phyloP scores from a whole-genome alignment of 2,888 invertebrate genomes.

The Lypha dubia region DNA sequence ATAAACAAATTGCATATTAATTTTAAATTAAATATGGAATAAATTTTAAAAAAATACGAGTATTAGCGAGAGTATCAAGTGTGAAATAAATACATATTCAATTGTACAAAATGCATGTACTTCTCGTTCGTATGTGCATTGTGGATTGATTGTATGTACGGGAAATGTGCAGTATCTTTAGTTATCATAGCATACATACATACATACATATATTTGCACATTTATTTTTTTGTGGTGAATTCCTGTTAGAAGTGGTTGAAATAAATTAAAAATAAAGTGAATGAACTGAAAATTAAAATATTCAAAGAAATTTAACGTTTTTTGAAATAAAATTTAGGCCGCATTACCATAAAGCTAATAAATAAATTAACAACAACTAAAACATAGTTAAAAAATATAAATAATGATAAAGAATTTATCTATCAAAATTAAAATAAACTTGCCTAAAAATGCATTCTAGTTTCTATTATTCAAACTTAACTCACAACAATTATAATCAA shows the following conservation, averaged over 20 bases:
- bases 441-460: too few species aligned
- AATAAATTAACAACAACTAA: neutral
- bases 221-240: neutral
- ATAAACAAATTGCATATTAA: neutral
- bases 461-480: too few species aligned
- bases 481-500: too few species aligned
- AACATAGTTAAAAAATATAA: neutral
- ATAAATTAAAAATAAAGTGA: constrained; percentile 45
- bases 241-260: constrained; percentile 1
- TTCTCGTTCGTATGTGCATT: neutral
- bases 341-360: neutral
- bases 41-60: neutral
- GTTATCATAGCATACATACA: too few species aligned
- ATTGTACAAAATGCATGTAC: neutral
- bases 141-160: too few species aligned
- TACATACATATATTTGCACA: too few species aligned
- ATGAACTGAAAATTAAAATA: constrained; percentile 55
- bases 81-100: neutral
- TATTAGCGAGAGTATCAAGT: neutral
- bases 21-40: neutral
- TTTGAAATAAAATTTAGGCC: neutral
- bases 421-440: too few species aligned
- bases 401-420: too few species aligned
- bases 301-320: constrained; percentile 15
- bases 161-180: constrained; percentile 22